Evolutionary conservation across 1,140 invertebrate genomes (phyloP).

Genomic region (Tribolium castaneum): DNA sequence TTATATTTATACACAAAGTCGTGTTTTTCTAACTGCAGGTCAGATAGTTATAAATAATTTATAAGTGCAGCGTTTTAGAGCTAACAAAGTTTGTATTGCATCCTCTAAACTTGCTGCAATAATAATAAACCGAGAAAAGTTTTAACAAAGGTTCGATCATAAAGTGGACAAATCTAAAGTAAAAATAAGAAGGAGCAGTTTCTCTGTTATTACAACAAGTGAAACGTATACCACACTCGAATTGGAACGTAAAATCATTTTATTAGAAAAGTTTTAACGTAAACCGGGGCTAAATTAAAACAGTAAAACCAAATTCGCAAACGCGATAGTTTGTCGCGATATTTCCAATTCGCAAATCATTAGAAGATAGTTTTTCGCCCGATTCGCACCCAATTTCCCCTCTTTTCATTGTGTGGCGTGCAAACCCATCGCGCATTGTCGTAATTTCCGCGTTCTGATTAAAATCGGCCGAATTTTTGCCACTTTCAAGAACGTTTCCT

Average conservation of each 20-base stretch:
- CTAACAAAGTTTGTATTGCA: conserved; percentile 18
- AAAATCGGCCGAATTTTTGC: not conserved
- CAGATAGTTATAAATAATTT: not conserved
- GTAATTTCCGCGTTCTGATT: conserved; percentile 23
- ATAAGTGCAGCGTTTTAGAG: conserved; percentile 6
- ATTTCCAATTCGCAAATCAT: too few species aligned
- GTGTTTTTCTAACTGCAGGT: not conserved
- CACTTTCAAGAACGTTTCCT: conserved; percentile 30
- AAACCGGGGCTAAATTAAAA: conserved; percentile 24
- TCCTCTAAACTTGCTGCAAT: not conserved
- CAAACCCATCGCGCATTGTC: not conserved
- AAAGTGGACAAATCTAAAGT: conserved; percentile 16
- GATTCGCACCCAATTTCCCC: not conserved
- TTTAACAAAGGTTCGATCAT: conserved; percentile 1
- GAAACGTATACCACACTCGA: not conserved
- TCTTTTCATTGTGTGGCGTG: not conserved
- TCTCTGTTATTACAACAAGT: conserved; percentile 17
- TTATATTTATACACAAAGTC: not conserved
- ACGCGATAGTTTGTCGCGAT: conserved; percentile 13
- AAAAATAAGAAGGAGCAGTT: conserved; percentile 30
- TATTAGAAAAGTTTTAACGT: conserved; percentile 21
- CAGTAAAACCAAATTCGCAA: conserved; percentile 9
- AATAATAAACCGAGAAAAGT: conserved; percentile 17
- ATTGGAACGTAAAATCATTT: conserved; percentile 11
- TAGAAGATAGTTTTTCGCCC: not conserved